Evolutionary conservation across 2,888 invertebrate genomes (phyloP), one percentile per base, ranked within the genome.

Genomic region (Andrena bicolor): DNA sequence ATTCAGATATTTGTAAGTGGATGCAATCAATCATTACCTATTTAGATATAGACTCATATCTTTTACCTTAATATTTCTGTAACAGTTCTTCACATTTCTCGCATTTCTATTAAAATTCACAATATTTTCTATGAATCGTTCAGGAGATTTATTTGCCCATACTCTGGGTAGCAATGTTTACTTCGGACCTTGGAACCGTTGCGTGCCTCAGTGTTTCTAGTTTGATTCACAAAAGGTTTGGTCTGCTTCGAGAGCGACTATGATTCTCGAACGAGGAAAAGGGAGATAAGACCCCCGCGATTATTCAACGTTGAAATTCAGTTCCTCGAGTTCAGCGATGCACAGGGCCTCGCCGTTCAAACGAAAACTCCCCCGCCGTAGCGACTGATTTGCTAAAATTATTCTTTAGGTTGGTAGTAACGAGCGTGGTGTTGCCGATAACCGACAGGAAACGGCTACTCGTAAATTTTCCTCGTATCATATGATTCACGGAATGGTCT

Each of bases 141-240:
- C 10, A 7, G 10, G 28, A n/a, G 30, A 60, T 60, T 75, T 49
- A 28, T 30, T 56, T 63, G 78, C 49, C n/a, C 6, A 53, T 77
- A 76, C 41, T 16, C 16, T 63, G 23, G 20, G 10, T 41, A 35
- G 35, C 10, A 41, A 28, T n/a, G 10, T 58, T 64, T 53, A 16
- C 20, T 63, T 58, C 7, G 35, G 26, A 41, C 20, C 20, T 20
- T 56, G 49, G 51, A 73, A 76, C 70, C 82, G 77, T 80, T 91
- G 90, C 91, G 91, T 91, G 92, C 86, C 86, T 83, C 86, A 76
- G 73, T 81, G 86, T 87, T 88, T 86, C 79, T 85, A 88, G 84
- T 83, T 86, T 76, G 77, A 89, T 89, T 88, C 85, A 80, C 80
- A 73, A 66, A 85, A 82, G 78, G 68, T 84, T 69, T 85, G 81